Evolutionary conservation across 2,888 invertebrate species (phyloP).

Genomic region (Pyrrhia umbra): DNA sequence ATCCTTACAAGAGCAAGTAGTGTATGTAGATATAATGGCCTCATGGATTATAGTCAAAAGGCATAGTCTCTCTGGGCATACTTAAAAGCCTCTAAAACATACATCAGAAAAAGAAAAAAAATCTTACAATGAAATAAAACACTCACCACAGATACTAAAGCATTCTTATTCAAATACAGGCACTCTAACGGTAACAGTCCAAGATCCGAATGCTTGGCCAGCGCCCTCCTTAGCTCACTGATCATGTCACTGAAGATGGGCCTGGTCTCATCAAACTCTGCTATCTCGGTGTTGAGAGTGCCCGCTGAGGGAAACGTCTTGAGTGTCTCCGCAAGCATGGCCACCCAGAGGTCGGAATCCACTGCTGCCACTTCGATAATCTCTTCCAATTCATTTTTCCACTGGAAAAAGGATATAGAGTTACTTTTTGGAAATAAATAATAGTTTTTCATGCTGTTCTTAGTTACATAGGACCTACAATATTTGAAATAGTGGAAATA

Average conservation of each 20-base stretch:
- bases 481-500: too few species aligned
- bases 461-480: too few species aligned
- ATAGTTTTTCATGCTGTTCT: too few species aligned
- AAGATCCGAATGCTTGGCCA: slow-evolving; percentile 95
- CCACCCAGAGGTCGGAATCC: slow-evolving; percentile 99
- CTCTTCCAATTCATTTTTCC: slow-evolving; percentile 97
- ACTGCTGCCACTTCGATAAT: slow-evolving; percentile 97
- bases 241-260: slow-evolving; percentile 97
- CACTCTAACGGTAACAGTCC: slow-evolving; percentile 98
- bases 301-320: slow-evolving; percentile 97
- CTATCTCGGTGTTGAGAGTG: slow-evolving; percentile 96
- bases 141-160: slow-evolving; percentile 95
- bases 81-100: too few species aligned
- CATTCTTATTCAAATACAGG: slow-evolving; percentile 98
- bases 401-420: too few species aligned
- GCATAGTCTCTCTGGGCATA: too few species aligned
- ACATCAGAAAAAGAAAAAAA: too few species aligned
- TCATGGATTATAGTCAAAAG: too few species aligned
- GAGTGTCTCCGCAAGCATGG: slow-evolving; percentile 98
- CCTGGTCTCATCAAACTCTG: slow-evolving; percentile 96
- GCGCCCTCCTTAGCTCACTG: slow-evolving; percentile 94
- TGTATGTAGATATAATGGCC: too few species aligned
- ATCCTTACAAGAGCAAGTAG: too few species aligned
- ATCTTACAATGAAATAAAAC: too few species aligned
- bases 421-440: too few species aligned